phyloP scores from a whole-genome alignment of 1,140 invertebrate genomes.

The Pararge aegeria region DNA sequence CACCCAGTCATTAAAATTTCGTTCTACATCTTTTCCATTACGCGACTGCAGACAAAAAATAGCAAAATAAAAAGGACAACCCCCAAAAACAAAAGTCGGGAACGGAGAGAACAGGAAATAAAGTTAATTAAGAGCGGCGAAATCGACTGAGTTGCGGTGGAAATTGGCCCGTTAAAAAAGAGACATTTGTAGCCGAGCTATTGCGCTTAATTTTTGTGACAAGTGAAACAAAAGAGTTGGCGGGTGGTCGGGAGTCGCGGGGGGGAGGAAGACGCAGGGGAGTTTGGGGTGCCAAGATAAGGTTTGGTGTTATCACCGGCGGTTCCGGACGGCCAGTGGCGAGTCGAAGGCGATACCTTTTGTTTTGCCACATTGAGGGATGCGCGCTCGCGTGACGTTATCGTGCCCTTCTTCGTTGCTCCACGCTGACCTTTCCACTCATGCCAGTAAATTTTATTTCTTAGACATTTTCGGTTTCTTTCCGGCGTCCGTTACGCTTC shows the following conservation, averaged over 20 bases:
- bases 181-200: conserved; percentile 77
- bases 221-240: conserved; percentile 79
- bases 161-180: conserved; percentile 78
- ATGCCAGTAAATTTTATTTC: conserved; percentile 72
- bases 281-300: conserved; percentile 57
- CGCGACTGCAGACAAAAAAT: conserved; percentile 76
- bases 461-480: conserved; percentile 59
- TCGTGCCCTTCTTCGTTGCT: conserved; percentile 44
- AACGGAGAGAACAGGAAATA: conserved; percentile 77
- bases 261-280: conserved; percentile 37
- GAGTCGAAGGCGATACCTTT: conserved; percentile 74
- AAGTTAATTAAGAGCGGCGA: conserved; percentile 79
- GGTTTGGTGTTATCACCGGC: conserved; percentile 66
- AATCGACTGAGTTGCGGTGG: conserved; percentile 79
- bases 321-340: conserved; percentile 65
- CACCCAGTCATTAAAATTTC: conserved; percentile 76
- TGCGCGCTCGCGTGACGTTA: conserved; percentile 73
- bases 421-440: conserved; percentile 69
- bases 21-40: conserved; percentile 79
- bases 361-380: conserved; percentile 75
- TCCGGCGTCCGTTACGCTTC: conserved; percentile 27
- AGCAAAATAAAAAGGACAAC: conserved; percentile 72
- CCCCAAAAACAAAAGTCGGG: conserved; percentile 72
- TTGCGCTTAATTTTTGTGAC: conserved; percentile 79
- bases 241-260: conserved; percentile 42